These are phyloP conservation scores for Apoda limacodes DNA, from an alignment of 2,888 invertebrate genomes.

Conservation along the genomic window DNA sequence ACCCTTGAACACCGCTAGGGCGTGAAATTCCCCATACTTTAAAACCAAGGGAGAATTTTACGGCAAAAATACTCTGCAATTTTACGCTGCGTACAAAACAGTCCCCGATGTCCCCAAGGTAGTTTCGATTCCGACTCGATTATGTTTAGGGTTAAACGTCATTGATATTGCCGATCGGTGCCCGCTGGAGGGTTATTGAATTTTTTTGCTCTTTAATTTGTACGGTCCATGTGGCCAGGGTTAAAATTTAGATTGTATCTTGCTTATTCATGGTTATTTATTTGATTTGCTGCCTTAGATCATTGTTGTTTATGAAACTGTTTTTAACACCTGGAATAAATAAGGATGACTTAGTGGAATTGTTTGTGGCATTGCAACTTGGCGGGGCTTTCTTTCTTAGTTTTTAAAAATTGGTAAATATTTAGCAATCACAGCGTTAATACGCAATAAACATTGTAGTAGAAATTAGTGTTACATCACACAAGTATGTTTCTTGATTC, in stretches of 20 bases:
- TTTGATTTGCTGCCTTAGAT: too few species aligned
- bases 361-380: too few species aligned
- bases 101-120: slow-evolving; percentile 62
- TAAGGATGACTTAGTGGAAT: too few species aligned
- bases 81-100: slow-evolving; percentile 48
- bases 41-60: slow-evolving; percentile 50
- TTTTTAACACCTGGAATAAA: slow-evolving; percentile 11
- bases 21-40: slow-evolving; percentile 44
- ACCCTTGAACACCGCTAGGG: slow-evolving; percentile 43
- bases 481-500: too few species aligned
- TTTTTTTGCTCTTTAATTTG: slow-evolving; percentile 58
- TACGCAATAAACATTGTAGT: too few species aligned
- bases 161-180: slow-evolving; percentile 63
- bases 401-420: too few species aligned
- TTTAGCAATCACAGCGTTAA: too few species aligned
- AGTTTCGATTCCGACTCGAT: slow-evolving; percentile 65
- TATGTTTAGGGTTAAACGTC: slow-evolving; percentile 69
- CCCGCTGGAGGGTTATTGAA: slow-evolving; percentile 57
- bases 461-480: too few species aligned
- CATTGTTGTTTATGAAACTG: too few species aligned
- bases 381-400: too few species aligned
- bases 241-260: slow-evolving; percentile 32
- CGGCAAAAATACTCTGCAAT: slow-evolving; percentile 61
- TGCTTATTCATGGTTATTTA: slow-evolving; percentile 39
- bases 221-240: slow-evolving; percentile 46